phyloP scores from a whole-genome alignment of 2,888 invertebrate species.

The Drosophila planitibia region DNA sequence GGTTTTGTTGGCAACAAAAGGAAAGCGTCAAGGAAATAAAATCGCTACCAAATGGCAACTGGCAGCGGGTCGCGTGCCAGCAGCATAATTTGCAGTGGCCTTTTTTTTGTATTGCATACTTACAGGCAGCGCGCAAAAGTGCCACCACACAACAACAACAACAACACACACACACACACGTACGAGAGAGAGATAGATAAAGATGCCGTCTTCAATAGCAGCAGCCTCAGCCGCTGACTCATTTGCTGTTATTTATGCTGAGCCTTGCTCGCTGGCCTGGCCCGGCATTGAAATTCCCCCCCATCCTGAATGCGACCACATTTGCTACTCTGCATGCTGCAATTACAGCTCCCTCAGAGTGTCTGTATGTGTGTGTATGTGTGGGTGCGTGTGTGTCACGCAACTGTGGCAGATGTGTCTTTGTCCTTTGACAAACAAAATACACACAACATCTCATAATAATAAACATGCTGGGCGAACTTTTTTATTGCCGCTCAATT shows the following conservation, averaged over 20 bases:
- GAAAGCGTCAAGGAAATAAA: slow-evolving; percentile 62
- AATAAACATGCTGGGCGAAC: slow-evolving; percentile 53
- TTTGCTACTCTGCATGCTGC: slow-evolving; percentile 57
- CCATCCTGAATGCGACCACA: slow-evolving; percentile 32
- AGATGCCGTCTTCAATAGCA: slow-evolving; percentile 40
- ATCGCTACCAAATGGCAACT: slow-evolving; percentile 52
- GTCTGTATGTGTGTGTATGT: slow-evolving; percentile 9
- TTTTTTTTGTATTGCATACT: slow-evolving; percentile 53
- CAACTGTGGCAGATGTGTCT: slow-evolving; percentile 31
- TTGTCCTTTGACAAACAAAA: slow-evolving; percentile 16
- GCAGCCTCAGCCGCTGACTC: slow-evolving; percentile 39
- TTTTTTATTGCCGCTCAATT: slow-evolving; percentile 76
- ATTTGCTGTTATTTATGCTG: slow-evolving; percentile 78
- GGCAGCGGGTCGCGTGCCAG: slow-evolving; percentile 66
- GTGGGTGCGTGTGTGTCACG: slow-evolving; percentile 8
- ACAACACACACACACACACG: slow-evolving; percentile 11
- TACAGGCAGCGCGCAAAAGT: slow-evolving; percentile 53
- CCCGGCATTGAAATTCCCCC: slow-evolving; percentile 48
- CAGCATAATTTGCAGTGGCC: slow-evolving; percentile 62
- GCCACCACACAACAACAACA: slow-evolving; percentile 26
- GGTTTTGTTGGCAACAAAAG: slow-evolving; percentile 50
- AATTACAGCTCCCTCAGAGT: slow-evolving; percentile 31
- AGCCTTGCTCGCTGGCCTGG: slow-evolving; percentile 49
- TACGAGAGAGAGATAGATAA: slow-evolving; percentile 36
- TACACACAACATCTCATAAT: slow-evolving; percentile 44